These are phyloP conservation scores for Lepidocyrtinus sp. DNA, from an alignment of 2,888 invertebrate species.

Conservation along the genomic window DNA sequence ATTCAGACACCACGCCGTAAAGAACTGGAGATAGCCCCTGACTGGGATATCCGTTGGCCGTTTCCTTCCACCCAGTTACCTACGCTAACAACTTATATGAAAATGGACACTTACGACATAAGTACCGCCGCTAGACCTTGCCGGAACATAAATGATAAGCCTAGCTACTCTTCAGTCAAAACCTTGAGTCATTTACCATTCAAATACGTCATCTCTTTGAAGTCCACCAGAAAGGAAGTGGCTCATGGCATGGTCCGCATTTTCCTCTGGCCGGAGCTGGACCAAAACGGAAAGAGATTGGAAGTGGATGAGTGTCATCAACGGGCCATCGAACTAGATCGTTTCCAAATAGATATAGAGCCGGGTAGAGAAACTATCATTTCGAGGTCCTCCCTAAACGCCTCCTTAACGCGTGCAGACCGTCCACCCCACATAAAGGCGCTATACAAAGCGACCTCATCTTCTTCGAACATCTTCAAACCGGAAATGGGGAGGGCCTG, in stretches of 20 bases:
- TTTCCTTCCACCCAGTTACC: too few relatives aligned
- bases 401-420: conserved; percentile 4
- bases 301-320: conserved; percentile 12
- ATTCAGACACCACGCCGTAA: background rate
- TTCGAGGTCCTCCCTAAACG: conserved; percentile 3
- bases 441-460: background rate
- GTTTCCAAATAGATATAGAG: conserved; percentile 21
- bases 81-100: conserved; percentile 22
- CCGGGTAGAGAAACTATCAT: conserved; percentile 5
- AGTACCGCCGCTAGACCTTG: conserved; percentile 36
- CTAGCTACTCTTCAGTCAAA: background rate
- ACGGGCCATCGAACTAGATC: conserved; percentile 31
- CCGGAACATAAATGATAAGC: background rate
- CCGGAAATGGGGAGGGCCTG: conserved; percentile 23
- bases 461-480: background rate
- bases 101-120: conserved; percentile 12
- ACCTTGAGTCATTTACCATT: conserved; percentile 17
- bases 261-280: conserved; percentile 27
- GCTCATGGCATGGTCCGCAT: conserved; percentile 35
- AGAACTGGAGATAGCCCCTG: background rate
- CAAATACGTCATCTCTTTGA: conserved; percentile 3
- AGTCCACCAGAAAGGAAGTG: conserved; percentile 13
- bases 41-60: conserved; percentile 10
- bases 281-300: conserved; percentile 14
- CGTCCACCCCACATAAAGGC: conserved; percentile 12